Evolutionary conservation across 1,140 invertebrate species (phyloP), one percentile per base, ranked within the genome.

Genomic region (Campoletis sonorensis): DNA sequence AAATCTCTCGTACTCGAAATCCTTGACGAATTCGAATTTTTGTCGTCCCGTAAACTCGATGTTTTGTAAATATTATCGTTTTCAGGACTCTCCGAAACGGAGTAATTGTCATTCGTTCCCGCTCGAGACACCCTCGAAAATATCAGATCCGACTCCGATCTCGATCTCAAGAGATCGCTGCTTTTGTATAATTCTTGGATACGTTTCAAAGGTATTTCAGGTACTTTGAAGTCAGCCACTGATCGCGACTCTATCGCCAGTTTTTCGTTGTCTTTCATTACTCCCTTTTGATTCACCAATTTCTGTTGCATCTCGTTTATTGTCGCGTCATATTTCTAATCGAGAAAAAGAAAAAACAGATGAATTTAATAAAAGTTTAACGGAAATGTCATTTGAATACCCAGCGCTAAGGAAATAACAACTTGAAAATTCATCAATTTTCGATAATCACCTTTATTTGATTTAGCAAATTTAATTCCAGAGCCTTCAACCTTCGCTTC

Each of bases 301-400:
- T 91, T 92, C 71, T 90, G 91, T 0, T 90, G 87, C 91, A 92
- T 92, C 77, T 92, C 91, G 40, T 90, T 81, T 18, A 92, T 92
- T 0, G 90, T 92, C 21, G 87, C 88, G 58, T 92, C 91, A 67
- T 92, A 92, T 88, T 89, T 92, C 91, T 92, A 40, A 10, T 13
- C 1, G 1, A 30, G 16, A n/a, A 61, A 78, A 78, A 78, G 16
- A 64, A 18, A 78, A 45, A 58, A 21, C 54, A 58, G n/a, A n/a
- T n/a, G n/a, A n/a, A n/a, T n/a, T n/a, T n/a, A n/a, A n/a, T n/a
- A 7, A 21, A 73, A 23, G 68, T 70, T 51, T 8, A 21, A 54
- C 16, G 0, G 33, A n/a, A 81, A 67, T 4, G 15, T 33, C 2
- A 33, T 33, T 10, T 45, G 7, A 4, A 45, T 10, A 45, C 13